These are phyloP conservation scores for Drosophila subquinaria DNA, from an alignment of 2,888 invertebrate species.

Conservation along the genomic window DNA sequence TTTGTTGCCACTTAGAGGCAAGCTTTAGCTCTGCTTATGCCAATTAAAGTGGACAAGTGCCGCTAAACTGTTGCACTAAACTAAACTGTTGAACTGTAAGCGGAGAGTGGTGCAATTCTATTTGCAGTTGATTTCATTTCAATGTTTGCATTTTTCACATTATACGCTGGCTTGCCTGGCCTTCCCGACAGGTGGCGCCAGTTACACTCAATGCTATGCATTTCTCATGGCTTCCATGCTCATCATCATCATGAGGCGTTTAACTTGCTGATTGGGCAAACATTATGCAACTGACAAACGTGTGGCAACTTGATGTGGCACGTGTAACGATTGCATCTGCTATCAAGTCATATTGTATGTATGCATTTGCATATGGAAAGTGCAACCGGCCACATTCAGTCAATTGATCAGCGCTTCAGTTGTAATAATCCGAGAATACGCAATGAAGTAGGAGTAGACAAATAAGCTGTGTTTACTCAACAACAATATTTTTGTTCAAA, in stretches of 20 bases:
- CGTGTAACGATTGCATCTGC: neutral
- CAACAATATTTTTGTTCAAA: neutral
- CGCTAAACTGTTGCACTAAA: constrained; percentile 60
- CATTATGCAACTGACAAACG: constrained; percentile 56
- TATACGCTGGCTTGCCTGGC: constrained; percentile 1
- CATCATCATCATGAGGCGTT: constrained; percentile 10
- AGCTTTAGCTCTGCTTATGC: constrained; percentile 39
- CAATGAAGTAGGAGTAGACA: constrained; percentile 11
- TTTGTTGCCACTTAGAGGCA: constrained; percentile 19
- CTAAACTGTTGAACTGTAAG: neutral
- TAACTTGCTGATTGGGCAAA: constrained; percentile 53
- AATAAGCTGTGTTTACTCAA: neutral
- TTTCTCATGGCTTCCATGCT: constrained; percentile 39
- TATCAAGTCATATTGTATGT: neutral
- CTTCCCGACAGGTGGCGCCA: constrained; percentile 42
- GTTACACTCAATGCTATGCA: constrained; percentile 33
- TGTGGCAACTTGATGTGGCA: no score
- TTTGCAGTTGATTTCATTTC: neutral
- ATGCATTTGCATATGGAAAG: neutral
- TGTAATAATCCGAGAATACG: neutral
- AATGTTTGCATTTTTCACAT: neutral
- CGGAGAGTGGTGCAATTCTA: neutral
- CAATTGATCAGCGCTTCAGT: constrained; percentile 19
- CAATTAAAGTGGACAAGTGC: constrained; percentile 55
- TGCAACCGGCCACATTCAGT: neutral